These are phyloP conservation scores for Periophthalmodon schlosseri DNA, from an alignment of 2,113 vertebrate genomes.

Conservation along the genomic window DNA sequence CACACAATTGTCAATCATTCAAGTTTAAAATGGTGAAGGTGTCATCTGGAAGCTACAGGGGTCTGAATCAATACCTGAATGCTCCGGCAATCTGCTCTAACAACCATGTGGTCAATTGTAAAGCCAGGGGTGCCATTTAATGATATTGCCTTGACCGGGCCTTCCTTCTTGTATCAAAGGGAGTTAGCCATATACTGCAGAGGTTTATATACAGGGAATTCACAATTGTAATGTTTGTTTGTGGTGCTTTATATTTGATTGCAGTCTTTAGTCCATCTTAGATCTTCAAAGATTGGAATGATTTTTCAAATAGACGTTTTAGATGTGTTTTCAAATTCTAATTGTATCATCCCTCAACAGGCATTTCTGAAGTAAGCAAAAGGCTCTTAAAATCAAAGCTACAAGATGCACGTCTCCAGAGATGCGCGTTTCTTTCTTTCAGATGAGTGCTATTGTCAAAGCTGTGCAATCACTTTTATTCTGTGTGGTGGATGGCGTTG, in stretches of 20 bases:
- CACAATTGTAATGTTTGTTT: too few relatives aligned
- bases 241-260: background rate
- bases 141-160: background rate
- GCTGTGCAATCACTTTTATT: constrained; percentile 56
- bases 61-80: background rate
- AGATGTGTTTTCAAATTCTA: constrained; percentile 15
- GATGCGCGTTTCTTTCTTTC: constrained; percentile 19
- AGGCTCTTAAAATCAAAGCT: constrained; percentile 50
- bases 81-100: constrained; percentile 7
- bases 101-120: constrained; percentile 4
- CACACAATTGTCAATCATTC: constrained; percentile 8
- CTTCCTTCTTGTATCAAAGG: constrained; percentile 6
- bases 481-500: constrained; percentile 24
- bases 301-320: background rate
- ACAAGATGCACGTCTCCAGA: constrained; percentile 26
- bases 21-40: constrained; percentile 21
- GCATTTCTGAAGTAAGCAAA: constrained; percentile 33
- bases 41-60: background rate
- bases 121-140: constrained; percentile 1
- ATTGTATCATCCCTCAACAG: constrained; percentile 6
- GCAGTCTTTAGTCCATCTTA: background rate
- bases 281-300: background rate
- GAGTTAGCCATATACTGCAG: background rate
- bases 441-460: constrained; percentile 50
- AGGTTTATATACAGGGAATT: background rate